Evolutionary conservation across 2,888 invertebrate genomes (phyloP).

Genomic region (Chorisops tibialis): DNA sequence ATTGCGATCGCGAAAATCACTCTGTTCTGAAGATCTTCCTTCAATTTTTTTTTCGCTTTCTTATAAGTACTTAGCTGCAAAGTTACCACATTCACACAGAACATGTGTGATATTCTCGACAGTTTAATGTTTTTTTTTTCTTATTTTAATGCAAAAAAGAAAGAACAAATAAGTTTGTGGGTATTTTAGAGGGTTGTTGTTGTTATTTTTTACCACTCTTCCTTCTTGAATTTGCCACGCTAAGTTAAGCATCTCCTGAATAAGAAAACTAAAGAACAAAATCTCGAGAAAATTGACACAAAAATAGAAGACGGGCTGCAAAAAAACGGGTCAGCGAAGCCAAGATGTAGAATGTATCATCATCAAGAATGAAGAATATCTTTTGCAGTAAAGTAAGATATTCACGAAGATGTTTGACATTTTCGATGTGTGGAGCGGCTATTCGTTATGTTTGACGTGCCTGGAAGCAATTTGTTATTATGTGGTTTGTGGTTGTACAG

Average conservation of each 20-base stretch:
- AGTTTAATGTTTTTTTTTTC: too few species aligned
- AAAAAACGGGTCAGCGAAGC: too few species aligned
- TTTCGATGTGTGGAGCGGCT: slow-evolving; percentile 38
- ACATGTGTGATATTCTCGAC: too few species aligned
- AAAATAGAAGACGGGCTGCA: too few species aligned
- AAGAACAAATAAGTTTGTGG: too few species aligned
- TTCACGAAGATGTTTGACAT: slow-evolving; percentile 36
- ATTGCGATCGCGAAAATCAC: slow-evolving; percentile 20
- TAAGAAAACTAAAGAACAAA: too few species aligned
- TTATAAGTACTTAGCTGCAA: too few species aligned
- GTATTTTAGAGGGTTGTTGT: not conserved
- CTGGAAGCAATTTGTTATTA: slow-evolving; percentile 24
- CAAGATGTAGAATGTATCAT: too few species aligned
- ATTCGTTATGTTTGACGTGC: slow-evolving; percentile 21
- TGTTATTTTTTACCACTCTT: not conserved
- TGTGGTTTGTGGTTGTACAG: not conserved
- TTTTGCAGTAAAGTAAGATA: slow-evolving; percentile 16
- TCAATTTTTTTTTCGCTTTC: too few species aligned
- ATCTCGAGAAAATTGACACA: too few species aligned
- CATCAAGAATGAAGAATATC: slow-evolving; percentile 14
- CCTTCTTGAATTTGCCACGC: not conserved
- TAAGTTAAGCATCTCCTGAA: not conserved
- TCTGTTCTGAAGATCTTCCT: not conserved
- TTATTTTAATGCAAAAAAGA: too few species aligned
- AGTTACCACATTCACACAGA: too few species aligned